phyloP scores from a whole-genome alignment of 2,888 invertebrate species.

The Aphrophora alni region DNA sequence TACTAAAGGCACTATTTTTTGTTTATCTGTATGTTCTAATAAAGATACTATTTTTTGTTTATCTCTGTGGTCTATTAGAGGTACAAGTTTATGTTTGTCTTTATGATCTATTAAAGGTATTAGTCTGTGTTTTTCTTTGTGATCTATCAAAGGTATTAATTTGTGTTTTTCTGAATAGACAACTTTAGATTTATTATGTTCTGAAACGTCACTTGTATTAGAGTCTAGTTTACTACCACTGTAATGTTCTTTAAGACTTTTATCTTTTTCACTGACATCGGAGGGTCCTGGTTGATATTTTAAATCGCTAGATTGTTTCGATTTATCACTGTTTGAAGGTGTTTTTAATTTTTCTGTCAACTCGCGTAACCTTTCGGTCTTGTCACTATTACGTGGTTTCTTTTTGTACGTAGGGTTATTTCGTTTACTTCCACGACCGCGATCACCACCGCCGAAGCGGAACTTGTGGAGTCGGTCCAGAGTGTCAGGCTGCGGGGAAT shows the following conservation, averaged over 20 bases:
- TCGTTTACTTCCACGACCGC: conserved; percentile 57
- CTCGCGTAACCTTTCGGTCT: conserved; percentile 75
- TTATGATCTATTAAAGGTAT: neutral
- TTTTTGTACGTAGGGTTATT: conserved; percentile 50
- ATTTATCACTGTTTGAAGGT: neutral
- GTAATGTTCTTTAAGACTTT: neutral
- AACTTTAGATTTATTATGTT: neutral
- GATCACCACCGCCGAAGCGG: conserved; percentile 67
- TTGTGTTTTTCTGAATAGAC: neutral
- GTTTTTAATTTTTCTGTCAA: conserved; percentile 77
- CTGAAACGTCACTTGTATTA: neutral
- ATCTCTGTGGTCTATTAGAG: neutral
- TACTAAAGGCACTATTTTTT: neutral
- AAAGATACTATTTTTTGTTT: neutral
- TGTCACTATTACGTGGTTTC: conserved; percentile 60
- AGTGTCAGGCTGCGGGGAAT: conserved; percentile 36
- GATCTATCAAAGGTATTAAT: neutral
- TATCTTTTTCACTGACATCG: neutral
- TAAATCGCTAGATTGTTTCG: too few relatives aligned
- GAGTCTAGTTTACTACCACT: neutral
- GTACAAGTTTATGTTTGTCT: neutral
- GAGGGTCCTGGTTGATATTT: neutral
- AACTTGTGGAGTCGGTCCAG: conserved; percentile 83
- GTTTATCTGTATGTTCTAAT: neutral
- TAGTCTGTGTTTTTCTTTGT: neutral